Conservation (phyloP, 1,140 invertebrate species). For the Cardiocondyla obscurior region DNA sequence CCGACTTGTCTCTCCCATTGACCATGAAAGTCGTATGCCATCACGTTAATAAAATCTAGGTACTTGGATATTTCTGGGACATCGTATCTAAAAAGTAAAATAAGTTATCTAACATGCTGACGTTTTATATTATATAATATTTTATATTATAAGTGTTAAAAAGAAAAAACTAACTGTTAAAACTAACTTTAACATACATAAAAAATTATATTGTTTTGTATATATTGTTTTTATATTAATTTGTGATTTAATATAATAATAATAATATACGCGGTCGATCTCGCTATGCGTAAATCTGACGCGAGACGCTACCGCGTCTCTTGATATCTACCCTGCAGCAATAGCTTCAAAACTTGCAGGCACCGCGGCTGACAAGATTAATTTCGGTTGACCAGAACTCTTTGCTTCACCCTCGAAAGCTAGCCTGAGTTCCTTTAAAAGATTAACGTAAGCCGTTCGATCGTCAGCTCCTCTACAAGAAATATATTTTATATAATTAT, state of each 20-base stretch:
- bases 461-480: conserved; percentile 91
- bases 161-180: too few species aligned
- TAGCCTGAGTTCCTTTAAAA: conserved; percentile 92
- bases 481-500: neutral
- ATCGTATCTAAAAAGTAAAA: conserved; percentile 88
- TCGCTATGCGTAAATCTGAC: too few species aligned
- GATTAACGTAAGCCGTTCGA: conserved; percentile 90
- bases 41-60: conserved; percentile 96
- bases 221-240: neutral
- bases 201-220: neutral
- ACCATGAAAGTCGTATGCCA: conserved; percentile 98
- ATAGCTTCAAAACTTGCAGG: conserved; percentile 96
- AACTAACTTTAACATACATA: too few species aligned
- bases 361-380: conserved; percentile 95
- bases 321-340: conserved; percentile 89
- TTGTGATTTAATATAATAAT: too few species aligned
- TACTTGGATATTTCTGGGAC: conserved; percentile 97
- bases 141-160: too few species aligned
- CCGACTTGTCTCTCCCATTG: conserved; percentile 96
- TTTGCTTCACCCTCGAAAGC: conserved; percentile 95
- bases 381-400: conserved; percentile 86
- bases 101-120: neutral
- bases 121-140: too few species aligned
- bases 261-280: too few species aligned
- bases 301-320: too few species aligned